A percentile compares a stretch with the other conserved stretches of the same genome.
Evolutionary conservation across 1,140 invertebrate species (phyloP).

Genomic region (Rhyzopertha dominica): DNA sequence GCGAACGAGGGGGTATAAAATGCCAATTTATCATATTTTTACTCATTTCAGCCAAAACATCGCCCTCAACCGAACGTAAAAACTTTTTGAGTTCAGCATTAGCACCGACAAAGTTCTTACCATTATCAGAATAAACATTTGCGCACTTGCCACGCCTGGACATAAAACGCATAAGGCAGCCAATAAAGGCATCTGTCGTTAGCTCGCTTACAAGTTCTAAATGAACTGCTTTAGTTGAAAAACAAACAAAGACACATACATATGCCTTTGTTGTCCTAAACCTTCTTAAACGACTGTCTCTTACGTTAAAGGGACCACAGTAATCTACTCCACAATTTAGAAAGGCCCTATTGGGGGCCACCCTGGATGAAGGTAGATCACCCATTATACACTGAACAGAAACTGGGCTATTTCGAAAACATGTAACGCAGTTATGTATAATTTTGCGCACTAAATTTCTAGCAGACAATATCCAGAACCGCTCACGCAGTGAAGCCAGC

Average conservation of each 20-base stretch:
- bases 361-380: conserved; percentile 34
- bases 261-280: conserved; percentile 33
- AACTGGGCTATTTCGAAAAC: conserved; percentile 15
- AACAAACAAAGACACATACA: conserved; percentile 41
- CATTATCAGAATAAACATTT: conserved; percentile 30
- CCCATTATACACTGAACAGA: conserved; percentile 33
- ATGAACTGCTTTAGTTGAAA: conserved; percentile 39
- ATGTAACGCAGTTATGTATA: conserved; percentile 21
- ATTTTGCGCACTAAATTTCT: conserved; percentile 22
- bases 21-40: too few species aligned
- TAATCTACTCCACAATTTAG: conserved; percentile 35
- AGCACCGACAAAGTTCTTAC: conserved; percentile 21
- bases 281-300: conserved; percentile 17
- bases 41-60: too few species aligned
- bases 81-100: conserved; percentile 15
- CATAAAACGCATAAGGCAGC: conserved; percentile 36
- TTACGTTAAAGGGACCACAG: conserved; percentile 34
- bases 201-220: conserved; percentile 40
- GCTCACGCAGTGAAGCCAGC: conserved; percentile 18
- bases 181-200: conserved; percentile 28
- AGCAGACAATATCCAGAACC: conserved; percentile 29
- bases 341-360: conserved; percentile 36
- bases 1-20: not conserved
- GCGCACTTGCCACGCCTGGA: conserved; percentile 27
- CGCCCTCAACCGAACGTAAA: too few species aligned